Evolutionary conservation across 2,113 vertebrate species (phyloP).

Genomic region (Oryzias melastigma): DNA sequence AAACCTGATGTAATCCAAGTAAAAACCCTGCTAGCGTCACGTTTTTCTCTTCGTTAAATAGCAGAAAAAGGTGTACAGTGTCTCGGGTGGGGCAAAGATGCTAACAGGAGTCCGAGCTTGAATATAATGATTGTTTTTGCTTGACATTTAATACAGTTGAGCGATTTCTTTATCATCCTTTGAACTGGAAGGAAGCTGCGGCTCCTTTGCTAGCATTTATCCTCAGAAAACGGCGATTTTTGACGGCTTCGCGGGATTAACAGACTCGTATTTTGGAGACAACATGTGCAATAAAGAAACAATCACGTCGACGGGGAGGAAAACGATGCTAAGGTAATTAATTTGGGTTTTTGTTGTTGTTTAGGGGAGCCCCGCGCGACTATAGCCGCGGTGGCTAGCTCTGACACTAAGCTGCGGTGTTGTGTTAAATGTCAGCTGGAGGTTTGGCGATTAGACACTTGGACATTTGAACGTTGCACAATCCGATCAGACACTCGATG

Average conservation of each 20-base stretch:
- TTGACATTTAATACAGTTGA: slow-evolving; percentile 5
- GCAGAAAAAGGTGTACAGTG: no score
- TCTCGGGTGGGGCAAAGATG: no score
- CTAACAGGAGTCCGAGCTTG: no score
- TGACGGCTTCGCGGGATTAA: slow-evolving; percentile 4
- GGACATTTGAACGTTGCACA: slow-evolving; percentile 25
- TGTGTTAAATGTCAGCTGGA: slow-evolving; percentile 15
- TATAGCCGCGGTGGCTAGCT: slow-evolving; percentile 34
- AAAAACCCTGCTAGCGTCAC: no score
- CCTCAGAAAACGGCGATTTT: slow-evolving; percentile 1
- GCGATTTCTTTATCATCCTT: slow-evolving; percentile 19
- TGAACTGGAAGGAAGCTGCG: slow-evolving; percentile 30
- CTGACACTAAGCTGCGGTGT: background rate
- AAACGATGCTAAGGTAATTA: slow-evolving; percentile 41
- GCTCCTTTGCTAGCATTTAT: slow-evolving; percentile 6
- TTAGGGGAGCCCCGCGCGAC: background rate
- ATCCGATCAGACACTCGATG: background rate
- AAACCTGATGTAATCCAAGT: no score
- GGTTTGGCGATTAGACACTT: background rate
- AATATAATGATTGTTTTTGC: no score
- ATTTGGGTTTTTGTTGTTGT: background rate
- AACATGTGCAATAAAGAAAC: slow-evolving; percentile 24
- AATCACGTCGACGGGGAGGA: slow-evolving; percentile 32
- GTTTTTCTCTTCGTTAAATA: no score
- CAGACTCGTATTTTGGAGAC: background rate